A percentile compares a stretch with the other conserved stretches of the same genome.
phyloP scores from a whole-genome alignment of 2,113 vertebrate genomes.

The Centropristis striata region DNA sequence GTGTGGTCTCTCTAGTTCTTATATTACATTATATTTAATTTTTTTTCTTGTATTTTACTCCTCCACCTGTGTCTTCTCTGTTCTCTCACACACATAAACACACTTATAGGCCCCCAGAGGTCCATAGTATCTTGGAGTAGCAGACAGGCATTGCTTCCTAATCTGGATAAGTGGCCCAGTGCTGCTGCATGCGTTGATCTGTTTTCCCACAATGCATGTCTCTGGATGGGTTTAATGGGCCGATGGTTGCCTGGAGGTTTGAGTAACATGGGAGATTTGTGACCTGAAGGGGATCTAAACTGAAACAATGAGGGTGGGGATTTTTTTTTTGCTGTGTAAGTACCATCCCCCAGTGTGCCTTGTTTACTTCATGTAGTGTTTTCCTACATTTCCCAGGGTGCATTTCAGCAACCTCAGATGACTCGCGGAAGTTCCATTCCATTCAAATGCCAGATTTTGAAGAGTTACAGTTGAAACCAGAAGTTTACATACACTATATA shows the following conservation, averaged over 20 bases:
- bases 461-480: no score
- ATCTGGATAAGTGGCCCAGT: constrained; percentile 58
- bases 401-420: constrained; percentile 20
- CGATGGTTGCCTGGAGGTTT: constrained; percentile 19
- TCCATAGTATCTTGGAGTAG: constrained; percentile 28
- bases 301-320: not conserved
- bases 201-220: constrained; percentile 35
- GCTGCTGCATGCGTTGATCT: constrained; percentile 25
- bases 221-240: constrained; percentile 38
- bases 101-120: constrained; percentile 35
- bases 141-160: constrained; percentile 49
- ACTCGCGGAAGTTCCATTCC: not conserved
- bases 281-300: constrained; percentile 10
- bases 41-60: not conserved
- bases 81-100: constrained; percentile 21
- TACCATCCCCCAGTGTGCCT: not conserved
- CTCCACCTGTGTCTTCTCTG: not conserved
- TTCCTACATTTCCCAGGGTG: constrained; percentile 38
- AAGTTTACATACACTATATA: no score
- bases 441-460: constrained; percentile 9
- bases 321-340: not conserved
- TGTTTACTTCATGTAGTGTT: constrained; percentile 24
- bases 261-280: constrained; percentile 5
- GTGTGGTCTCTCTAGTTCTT: constrained; percentile 36
- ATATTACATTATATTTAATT: not conserved